Conservation (phyloP, 2,113 vertebrate genomes). For the Cyprinodon brontotheroides region DNA sequence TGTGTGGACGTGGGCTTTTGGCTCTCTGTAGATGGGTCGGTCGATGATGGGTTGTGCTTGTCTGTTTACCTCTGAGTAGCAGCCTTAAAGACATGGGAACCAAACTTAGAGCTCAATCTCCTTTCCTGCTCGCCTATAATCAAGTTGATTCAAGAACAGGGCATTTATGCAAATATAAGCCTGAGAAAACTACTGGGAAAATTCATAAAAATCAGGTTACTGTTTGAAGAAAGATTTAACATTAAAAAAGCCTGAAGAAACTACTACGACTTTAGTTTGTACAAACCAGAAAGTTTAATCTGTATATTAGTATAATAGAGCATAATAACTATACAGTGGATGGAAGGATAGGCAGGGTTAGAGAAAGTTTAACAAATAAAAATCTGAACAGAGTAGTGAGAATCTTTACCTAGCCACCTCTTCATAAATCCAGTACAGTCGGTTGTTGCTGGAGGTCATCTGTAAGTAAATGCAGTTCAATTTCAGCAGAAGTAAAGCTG, state of each 20-base stretch:
- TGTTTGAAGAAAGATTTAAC: background rate
- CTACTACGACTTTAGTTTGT: background rate
- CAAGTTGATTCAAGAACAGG: conserved; percentile 39
- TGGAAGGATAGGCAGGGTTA: no score
- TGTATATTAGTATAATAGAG: no score
- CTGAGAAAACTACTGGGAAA: background rate
- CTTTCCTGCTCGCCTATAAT: conserved; percentile 39
- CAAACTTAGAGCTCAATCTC: conserved; percentile 39
- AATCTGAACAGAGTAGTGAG: no score
- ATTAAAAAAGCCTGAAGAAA: background rate
- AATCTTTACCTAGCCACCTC: no score
- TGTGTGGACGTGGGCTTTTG: conserved; percentile 68
- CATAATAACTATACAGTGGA: no score
- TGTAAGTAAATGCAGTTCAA: background rate
- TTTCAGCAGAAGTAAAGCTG: background rate
- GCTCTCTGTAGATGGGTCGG: conserved; percentile 53
- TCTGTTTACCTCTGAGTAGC: conserved; percentile 57
- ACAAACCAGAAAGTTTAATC: background rate
- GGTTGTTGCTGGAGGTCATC: background rate
- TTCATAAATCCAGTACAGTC: background rate
- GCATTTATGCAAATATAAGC: conserved; percentile 25
- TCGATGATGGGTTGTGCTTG: conserved; percentile 62
- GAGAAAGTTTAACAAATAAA: no score
- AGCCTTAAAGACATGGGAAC: conserved; percentile 53
- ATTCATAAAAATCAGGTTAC: background rate